Conservation (phyloP, 1,140 invertebrate species). For the Aphis craccivora region DNA sequence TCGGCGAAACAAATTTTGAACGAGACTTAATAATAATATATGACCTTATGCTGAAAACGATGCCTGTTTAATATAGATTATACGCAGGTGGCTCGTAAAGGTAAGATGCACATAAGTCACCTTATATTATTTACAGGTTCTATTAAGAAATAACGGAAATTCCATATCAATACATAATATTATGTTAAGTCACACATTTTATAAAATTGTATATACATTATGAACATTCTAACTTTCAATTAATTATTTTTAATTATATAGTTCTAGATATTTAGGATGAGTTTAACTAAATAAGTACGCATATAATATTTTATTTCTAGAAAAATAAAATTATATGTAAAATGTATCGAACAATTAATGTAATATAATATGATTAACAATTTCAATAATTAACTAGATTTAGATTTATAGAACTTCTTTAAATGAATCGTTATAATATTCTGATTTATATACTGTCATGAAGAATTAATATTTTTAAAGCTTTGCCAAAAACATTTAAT, state of each 20-base stretch:
- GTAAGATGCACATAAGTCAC: background rate
- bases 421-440: background rate
- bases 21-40: too few relatives aligned
- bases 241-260: background rate
- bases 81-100: background rate
- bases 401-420: background rate
- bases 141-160: background rate
- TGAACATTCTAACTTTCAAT: background rate
- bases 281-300: background rate
- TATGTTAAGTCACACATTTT: background rate
- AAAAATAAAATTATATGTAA: too few relatives aligned
- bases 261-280: background rate
- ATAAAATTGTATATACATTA: background rate
- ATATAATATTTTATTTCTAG: too few relatives aligned
- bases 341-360: too few relatives aligned
- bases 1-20: too few relatives aligned
- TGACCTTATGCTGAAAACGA: background rate
- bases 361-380: background rate
- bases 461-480: background rate
- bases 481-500: slow-evolving; percentile 19
- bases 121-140: background rate
- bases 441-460: background rate
- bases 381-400: background rate
- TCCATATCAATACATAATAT: background rate
- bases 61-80: background rate